Evolutionary conservation across 2,113 vertebrate genomes (phyloP).

Genomic region (Apodemus speciosus): DNA sequence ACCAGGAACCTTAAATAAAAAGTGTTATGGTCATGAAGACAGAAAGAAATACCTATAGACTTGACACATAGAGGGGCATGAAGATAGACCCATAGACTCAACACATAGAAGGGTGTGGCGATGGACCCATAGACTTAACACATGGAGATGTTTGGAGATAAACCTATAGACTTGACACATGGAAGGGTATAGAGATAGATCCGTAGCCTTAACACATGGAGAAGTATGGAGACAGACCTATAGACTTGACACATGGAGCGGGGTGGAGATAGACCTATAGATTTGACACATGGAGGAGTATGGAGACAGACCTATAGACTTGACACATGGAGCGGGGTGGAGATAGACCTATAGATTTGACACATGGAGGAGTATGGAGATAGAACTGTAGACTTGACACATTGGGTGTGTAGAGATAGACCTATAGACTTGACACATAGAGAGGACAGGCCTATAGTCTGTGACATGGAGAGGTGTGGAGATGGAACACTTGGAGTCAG

Average conservation of each 20-base stretch:
- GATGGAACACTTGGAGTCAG: neutral
- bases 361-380: neutral
- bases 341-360: no score
- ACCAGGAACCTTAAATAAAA: neutral
- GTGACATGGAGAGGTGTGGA: neutral
- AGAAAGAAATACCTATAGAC: neutral
- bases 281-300: neutral
- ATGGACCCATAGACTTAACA: neutral
- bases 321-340: no score
- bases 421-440: neutral
- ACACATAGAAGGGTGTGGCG: neutral
- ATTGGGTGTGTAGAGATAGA: no score
- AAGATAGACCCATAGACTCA: neutral
- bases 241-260: no score
- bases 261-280: no score
- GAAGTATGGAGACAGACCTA: neutral
- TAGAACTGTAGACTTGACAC: no score
- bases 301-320: no score
- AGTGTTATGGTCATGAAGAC: neutral
- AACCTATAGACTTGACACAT: neutral
- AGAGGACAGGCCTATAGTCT: no score
- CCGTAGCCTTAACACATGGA: neutral
- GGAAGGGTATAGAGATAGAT: neutral
- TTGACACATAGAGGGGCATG: neutral
- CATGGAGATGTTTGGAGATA: neutral